These are phyloP conservation scores for Cactoblastis cactorum DNA, from an alignment of 2,888 invertebrate genomes.

Conservation along the genomic window DNA sequence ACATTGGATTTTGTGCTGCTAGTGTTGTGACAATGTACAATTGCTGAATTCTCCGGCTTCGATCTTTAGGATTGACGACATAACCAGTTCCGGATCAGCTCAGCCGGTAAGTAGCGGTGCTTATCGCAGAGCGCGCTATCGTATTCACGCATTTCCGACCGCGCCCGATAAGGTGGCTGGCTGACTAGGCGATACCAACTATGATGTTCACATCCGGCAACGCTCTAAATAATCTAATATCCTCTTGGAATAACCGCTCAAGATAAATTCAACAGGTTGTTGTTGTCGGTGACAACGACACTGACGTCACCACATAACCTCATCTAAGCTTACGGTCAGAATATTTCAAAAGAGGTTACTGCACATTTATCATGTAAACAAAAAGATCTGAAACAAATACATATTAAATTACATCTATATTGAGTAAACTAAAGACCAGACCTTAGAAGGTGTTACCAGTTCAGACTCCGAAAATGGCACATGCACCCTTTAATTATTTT, in stretches of 20 bases:
- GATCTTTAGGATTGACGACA: constrained; percentile 66
- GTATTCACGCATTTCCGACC: constrained; percentile 78
- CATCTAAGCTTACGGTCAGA: background rate
- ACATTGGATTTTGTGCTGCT: constrained; percentile 70
- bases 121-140: constrained; percentile 76
- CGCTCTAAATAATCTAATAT: constrained; percentile 13
- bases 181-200: constrained; percentile 39
- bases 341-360: too few relatives aligned
- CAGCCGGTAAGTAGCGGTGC: constrained; percentile 77
- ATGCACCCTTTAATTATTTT: constrained; percentile 29
- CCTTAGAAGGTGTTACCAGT: background rate
- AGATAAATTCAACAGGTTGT: constrained; percentile 9
- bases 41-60: constrained; percentile 62
- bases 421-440: background rate
- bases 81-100: constrained; percentile 76
- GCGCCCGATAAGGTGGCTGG: constrained; percentile 69
- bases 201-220: constrained; percentile 37
- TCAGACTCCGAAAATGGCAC: constrained; percentile 15
- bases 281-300: background rate
- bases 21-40: constrained; percentile 71
- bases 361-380: too few relatives aligned
- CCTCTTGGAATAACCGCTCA: background rate
- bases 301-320: background rate
- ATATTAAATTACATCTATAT: too few relatives aligned
- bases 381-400: too few relatives aligned